phyloP scores from a whole-genome alignment of 2,888 invertebrate species.

The Sesamia inferens region DNA sequence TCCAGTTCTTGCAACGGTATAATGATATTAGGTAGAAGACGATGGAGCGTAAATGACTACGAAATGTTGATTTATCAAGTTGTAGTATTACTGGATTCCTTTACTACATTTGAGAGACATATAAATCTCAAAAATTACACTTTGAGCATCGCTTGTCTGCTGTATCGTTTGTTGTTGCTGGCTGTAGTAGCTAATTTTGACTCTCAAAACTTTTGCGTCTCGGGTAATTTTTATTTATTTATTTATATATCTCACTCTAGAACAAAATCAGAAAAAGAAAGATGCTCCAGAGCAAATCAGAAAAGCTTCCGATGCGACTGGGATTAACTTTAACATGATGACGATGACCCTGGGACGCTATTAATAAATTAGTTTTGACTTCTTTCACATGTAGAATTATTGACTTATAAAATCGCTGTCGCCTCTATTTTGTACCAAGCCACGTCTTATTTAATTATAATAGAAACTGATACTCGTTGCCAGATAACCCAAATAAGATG shows the following conservation, averaged over 20 bases:
- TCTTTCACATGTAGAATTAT: not conserved
- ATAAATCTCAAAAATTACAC: not conserved
- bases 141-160: too few relatives aligned
- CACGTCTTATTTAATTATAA: constrained; percentile 66
- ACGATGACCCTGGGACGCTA: too few relatives aligned
- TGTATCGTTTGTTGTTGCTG: too few relatives aligned
- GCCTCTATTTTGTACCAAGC: constrained; percentile 3
- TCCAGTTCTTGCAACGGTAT: not conserved
- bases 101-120: not conserved
- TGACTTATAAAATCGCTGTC: constrained; percentile 23
- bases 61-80: not conserved
- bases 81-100: not conserved
- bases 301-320: too few relatives aligned
- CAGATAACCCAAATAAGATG: constrained; percentile 41
- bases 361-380: not conserved
- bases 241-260: too few relatives aligned
- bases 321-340: too few relatives aligned
- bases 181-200: not conserved
- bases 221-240: too few relatives aligned
- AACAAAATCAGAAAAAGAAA: not conserved
- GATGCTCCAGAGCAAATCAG: too few relatives aligned
- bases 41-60: too few relatives aligned
- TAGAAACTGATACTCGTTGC: constrained; percentile 57
- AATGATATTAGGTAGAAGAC: too few relatives aligned
- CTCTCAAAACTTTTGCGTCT: not conserved